phyloP scores from a whole-genome alignment of 2,797 vertebrate genomes.

The Apogon hyalosoma region DNA sequence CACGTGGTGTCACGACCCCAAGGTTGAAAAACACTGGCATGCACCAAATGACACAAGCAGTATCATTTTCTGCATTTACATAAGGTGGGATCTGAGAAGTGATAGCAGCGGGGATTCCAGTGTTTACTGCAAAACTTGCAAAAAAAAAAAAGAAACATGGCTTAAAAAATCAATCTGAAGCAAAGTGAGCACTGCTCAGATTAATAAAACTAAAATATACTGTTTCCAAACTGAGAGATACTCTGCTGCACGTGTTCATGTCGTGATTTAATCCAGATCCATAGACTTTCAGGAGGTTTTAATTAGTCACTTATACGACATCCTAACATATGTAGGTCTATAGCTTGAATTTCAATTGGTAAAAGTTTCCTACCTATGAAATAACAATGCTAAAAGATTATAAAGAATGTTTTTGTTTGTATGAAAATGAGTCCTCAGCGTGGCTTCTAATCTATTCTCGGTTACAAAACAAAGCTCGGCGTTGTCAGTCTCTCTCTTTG shows the following conservation, averaged over 20 bases:
- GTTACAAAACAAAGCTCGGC: slow-evolving; percentile 58
- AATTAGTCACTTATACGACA: not conserved
- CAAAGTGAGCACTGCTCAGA: too few relatives aligned
- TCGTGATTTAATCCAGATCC: not conserved
- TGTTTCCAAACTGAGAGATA: not conserved
- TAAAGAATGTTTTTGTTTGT: not conserved
- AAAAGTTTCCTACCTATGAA: slow-evolving; percentile 16
- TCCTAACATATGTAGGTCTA: too few relatives aligned
- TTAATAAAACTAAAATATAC: too few relatives aligned
- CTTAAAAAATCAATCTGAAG: not conserved
- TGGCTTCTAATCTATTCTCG: slow-evolving; percentile 60
- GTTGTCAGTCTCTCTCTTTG: slow-evolving; percentile 74
- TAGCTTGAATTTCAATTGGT: slow-evolving; percentile 10
- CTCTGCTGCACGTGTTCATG: too few relatives aligned
- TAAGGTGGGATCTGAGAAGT: not conserved
- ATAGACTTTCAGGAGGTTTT: not conserved
- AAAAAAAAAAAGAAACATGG: not conserved
- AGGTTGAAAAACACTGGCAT: too few relatives aligned
- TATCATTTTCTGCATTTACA: slow-evolving; percentile 3
- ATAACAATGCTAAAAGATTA: slow-evolving; percentile 12
- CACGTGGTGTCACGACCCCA: too few relatives aligned
- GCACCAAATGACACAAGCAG: not conserved
- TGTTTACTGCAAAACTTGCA: not conserved
- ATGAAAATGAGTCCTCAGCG: slow-evolving; percentile 40
- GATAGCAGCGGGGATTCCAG: not conserved